Evolutionary conservation across 2,113 vertebrate species (phyloP), one percentile per base, ranked within the genome.

Genomic region (Heterotis niloticus): DNA sequence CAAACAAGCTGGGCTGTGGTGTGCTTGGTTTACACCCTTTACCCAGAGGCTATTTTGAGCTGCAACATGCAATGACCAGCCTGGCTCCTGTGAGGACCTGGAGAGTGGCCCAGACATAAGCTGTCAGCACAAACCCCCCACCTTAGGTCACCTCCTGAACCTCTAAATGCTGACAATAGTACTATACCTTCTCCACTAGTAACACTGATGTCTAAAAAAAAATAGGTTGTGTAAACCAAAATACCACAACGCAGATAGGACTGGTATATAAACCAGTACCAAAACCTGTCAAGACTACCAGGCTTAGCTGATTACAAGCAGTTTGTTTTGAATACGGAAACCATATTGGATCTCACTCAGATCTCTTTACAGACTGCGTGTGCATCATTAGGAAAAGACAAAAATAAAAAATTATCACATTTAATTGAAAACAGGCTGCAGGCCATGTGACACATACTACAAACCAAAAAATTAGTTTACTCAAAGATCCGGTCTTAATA

Each of bases 1-100:
- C 34, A 44, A 44, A 44, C 34, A 44, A 44, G 34, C 34, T 44
- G 34, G 34, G 34, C 34, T 44, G 34, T 44, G 34, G 34, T 44
- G 34, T 44, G 34, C 7, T 29, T 13, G 14, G n/a, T 10, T 29
- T 60, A 23, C 18, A 20, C 9, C 70, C n/a, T 9, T 24, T 24
- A 12, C 77, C 66, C 54, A 1, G 54, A 28, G 68, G 56, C 81
- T 81, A 81, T 81, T 79, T 78, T 44, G 77, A 72, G 65, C 57
- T 24, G 18, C 23, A 60, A 44, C 12, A 70, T 13, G 29, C 26
- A 10, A 68, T 65, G 16, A 24, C 57, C 12, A 76, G 82, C 64
- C 70, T 13, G 24, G 64, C 7, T 17, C 74, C 56, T 29, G 72
- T 11, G 16, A 52, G 24, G 18, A 34, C 34, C 78, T 72, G 75